A percentile compares a stretch with the other conserved stretches of the same genome.
phyloP scores from a whole-genome alignment of 2,888 invertebrate species.

The Trachelus troglodyta region DNA sequence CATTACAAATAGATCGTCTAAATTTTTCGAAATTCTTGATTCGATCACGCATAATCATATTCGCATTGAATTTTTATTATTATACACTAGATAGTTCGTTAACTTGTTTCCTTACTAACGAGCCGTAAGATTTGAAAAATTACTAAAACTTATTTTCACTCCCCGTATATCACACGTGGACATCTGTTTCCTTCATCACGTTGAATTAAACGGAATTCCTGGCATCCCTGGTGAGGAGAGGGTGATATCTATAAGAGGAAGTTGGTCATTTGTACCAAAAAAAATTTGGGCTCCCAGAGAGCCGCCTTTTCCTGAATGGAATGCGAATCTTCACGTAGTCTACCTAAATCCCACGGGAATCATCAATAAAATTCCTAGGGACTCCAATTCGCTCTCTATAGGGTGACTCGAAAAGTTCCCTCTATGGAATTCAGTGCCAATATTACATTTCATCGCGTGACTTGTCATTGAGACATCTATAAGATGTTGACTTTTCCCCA shows the following conservation, averaged over 20 bases:
- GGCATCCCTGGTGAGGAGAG: neutral
- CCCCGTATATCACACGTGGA: neutral
- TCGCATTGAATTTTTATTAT: no score
- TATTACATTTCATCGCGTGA: neutral
- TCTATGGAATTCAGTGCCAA: neutral
- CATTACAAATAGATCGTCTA: no score
- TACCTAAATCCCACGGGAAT: neutral
- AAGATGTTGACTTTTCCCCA: neutral
- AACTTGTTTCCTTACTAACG: no score
- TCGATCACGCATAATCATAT: no score
- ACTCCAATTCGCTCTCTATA: neutral
- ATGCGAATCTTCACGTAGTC: neutral
- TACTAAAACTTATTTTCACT: neutral
- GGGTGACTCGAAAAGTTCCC: neutral
- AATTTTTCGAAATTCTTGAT: no score
- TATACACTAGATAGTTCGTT: no score
- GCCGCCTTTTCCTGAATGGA: neutral
- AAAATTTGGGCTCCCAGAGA: no score
- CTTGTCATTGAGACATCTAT: neutral
- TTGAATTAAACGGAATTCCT: neutral
- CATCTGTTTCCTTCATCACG: neutral
- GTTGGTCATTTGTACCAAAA: no score
- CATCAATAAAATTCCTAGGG: neutral
- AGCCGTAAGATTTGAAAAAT: no score
- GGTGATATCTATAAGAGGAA: neutral